phyloP scores from a whole-genome alignment of 2,888 invertebrate genomes.

The Diabrotica balteata region DNA sequence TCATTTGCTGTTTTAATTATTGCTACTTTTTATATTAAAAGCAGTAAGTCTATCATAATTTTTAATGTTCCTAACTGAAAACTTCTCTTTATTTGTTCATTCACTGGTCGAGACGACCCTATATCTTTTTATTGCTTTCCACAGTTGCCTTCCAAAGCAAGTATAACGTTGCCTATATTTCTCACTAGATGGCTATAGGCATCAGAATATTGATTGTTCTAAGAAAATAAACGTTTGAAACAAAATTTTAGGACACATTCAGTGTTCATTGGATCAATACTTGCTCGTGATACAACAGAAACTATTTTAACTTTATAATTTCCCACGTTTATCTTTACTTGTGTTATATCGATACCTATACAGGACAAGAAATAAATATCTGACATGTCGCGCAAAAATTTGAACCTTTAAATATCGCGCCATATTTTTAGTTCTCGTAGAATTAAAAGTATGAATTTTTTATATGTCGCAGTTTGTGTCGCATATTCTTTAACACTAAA shows the following conservation, averaged over 20 bases:
- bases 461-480: neutral
- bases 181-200: neutral
- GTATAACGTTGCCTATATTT: too few relatives aligned
- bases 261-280: constrained; percentile 21
- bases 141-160: too few relatives aligned
- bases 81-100: too few relatives aligned
- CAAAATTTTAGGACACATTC: constrained; percentile 20
- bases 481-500: neutral
- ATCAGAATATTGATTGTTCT: constrained; percentile 15
- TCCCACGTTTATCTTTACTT: constrained; percentile 14
- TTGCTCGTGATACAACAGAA: constrained; percentile 18
- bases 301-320: constrained; percentile 26
- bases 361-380: too few relatives aligned
- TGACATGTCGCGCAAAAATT: neutral
- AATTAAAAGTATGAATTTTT: constrained; percentile 2
- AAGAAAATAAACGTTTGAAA: constrained; percentile 19
- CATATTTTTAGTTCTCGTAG: neutral
- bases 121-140: too few relatives aligned
- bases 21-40: too few relatives aligned
- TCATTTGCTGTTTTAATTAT: too few relatives aligned
- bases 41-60: too few relatives aligned
- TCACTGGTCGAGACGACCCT: too few relatives aligned
- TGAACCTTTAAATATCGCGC: neutral
- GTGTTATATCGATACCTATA: too few relatives aligned
- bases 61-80: too few relatives aligned